A percentile compares a stretch with the other conserved stretches of the same genome.
Evolutionary conservation across 1,140 invertebrate species (phyloP).

Genomic region (Drosophila ironensis): DNA sequence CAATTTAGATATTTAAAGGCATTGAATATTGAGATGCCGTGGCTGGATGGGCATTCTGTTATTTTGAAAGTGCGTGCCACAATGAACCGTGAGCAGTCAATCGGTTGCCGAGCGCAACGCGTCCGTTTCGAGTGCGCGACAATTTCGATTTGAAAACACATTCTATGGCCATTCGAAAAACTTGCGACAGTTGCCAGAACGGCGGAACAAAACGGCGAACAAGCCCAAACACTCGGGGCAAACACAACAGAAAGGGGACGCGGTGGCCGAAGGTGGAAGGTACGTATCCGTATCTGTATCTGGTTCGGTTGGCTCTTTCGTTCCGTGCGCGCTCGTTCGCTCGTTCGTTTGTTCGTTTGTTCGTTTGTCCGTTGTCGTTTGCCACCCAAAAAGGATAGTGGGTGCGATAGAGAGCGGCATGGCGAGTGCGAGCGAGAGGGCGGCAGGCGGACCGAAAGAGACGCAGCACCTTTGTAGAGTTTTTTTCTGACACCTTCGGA

Average conservation of each 20-base stretch:
- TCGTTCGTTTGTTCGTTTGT: slow-evolving; percentile 32
- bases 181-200: slow-evolving; percentile 51
- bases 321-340: slow-evolving; percentile 32
- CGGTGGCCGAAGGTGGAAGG: too few relatives aligned
- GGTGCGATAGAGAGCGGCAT: slow-evolving; percentile 3
- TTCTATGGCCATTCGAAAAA: slow-evolving; percentile 71
- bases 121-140: slow-evolving; percentile 78
- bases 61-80: not conserved
- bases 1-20: not conserved
- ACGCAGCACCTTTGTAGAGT: slow-evolving; percentile 65
- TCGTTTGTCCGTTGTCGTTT: slow-evolving; percentile 10
- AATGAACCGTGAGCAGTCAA: not conserved
- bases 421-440: not conserved
- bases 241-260: slow-evolving; percentile 44
- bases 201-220: not conserved
- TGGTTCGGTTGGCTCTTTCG: not conserved
- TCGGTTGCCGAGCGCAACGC: slow-evolving; percentile 58
- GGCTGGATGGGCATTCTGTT: not conserved
- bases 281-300: too few relatives aligned
- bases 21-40: not conserved
- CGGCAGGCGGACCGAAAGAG: not conserved
- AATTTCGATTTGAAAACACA: slow-evolving; percentile 75
- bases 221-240: slow-evolving; percentile 72
- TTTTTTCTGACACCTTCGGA: slow-evolving; percentile 51
- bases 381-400: slow-evolving; percentile 12